Base-by-base conservation (phyloP, 2,888 invertebrate species). In the Agriopis aurantiaria region DNA sequence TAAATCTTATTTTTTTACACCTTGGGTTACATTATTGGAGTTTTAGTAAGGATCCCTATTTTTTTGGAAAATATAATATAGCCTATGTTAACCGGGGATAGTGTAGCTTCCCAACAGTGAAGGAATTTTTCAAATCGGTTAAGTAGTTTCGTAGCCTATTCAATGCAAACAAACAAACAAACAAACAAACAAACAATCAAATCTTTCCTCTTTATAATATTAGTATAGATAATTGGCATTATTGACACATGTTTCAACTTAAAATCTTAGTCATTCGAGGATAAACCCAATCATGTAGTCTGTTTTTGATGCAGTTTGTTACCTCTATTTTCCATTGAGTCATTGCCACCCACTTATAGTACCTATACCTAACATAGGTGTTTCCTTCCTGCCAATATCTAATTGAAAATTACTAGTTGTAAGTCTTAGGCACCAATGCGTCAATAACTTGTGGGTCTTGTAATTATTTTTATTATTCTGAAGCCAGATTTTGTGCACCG, bases 401-500 rank as follows among this genome's bases (percentile, higher is more conserved):
- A 63, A 63, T 63, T 51, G 57, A 51, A 52, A 68, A 63, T 68
- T 46, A 58, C 51, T 57, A 58, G 55, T 61, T 49, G 33, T 51
- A 48, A 6, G 40, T 49, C 17, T 11, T 52, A 33, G 23, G 9
- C 12, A 53, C 11, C 49, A 43, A 49, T 68, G 68, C 63, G 43
- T 69, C 53, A 59, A 62, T 62, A 41, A 63, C 23, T 55, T 59
- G 4, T 55, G 8, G 51, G 10, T 46, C n/a, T 60, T 41, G 41
- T 49, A 40, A 23, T 48, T 49, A 45, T 23, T 53, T 33, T 51
- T 33, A 68, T 71, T 65, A 68, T 65, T 64, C 70, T 68, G 51
- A 51, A 74, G 62, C 60, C 52, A 56, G 68, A 52, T 62, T 64
- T 60, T 60, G 69, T 65, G 64, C 57, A 62, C 65, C 62, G 75